These are phyloP conservation scores for Agrochola litura DNA, from an alignment of 2,888 invertebrate genomes.

Conservation along the genomic window DNA sequence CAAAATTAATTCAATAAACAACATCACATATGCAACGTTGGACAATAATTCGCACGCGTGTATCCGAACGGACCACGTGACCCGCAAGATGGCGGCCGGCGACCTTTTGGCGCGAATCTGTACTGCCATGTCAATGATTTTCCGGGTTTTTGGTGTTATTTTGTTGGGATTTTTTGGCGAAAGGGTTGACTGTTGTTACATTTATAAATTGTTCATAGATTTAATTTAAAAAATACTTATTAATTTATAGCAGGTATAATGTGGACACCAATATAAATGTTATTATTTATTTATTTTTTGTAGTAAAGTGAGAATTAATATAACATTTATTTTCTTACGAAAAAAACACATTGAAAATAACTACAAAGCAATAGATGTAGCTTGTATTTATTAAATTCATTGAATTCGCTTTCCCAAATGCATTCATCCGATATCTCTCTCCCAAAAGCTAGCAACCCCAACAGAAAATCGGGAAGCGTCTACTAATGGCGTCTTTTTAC, in stretches of 20 bases:
- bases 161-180: slow-evolving; percentile 1
- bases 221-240: neutral
- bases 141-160: slow-evolving; percentile 1
- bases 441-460: slow-evolving; percentile 59
- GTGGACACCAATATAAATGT: neutral
- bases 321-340: neutral
- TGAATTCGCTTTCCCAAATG: slow-evolving; percentile 15
- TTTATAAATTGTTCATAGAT: too few relatives aligned
- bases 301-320: neutral
- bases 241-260: neutral
- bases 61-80: slow-evolving; percentile 81
- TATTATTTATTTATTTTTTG: too few relatives aligned
- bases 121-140: slow-evolving; percentile 56
- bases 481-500: slow-evolving; percentile 89
- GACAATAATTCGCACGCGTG: slow-evolving; percentile 89
- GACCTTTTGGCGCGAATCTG: slow-evolving; percentile 85
- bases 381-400: neutral
- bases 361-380: neutral
- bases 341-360: neutral
- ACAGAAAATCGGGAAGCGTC: slow-evolving; percentile 78
- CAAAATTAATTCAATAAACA: slow-evolving; percentile 90
- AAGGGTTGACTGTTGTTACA: neutral
- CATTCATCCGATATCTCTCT: slow-evolving; percentile 40
- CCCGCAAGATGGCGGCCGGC: slow-evolving; percentile 80
- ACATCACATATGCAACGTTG: slow-evolving; percentile 88